Conservation (phyloP, 2,113 vertebrate species). For the Hypomesus transpacificus region DNA sequence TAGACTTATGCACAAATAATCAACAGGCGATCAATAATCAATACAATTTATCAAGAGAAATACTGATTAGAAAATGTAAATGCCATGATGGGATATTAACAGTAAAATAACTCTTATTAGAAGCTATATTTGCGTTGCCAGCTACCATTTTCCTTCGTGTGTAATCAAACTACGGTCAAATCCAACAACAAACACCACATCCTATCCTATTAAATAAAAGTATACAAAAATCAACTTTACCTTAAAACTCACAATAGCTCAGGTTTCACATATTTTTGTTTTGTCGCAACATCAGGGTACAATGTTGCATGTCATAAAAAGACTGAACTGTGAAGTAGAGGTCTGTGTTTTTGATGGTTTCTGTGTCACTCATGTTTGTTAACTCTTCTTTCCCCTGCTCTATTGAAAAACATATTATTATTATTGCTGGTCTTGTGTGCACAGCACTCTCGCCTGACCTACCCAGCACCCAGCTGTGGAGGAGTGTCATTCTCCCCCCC, state of each 20-base stretch:
- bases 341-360: too few species aligned
- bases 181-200: conserved; percentile 29
- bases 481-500: too few species aligned
- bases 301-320: too few species aligned
- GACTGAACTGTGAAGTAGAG: too few species aligned
- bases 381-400: too few species aligned
- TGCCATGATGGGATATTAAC: conserved; percentile 11
- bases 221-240: conserved; percentile 28
- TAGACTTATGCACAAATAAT: conserved; percentile 1
- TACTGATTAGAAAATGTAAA: conserved; percentile 23
- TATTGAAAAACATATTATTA: too few species aligned
- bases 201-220: conserved; percentile 5
- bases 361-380: too few species aligned
- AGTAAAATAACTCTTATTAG: background rate
- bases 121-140: background rate
- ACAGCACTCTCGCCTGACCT: too few species aligned
- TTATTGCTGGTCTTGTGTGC: too few species aligned
- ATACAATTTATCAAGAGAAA: background rate
- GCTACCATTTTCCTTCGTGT: background rate
- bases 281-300: background rate
- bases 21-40: conserved; percentile 8
- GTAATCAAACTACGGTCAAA: conserved; percentile 8
- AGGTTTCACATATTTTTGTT: background rate
- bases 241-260: conserved; percentile 29
- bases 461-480: too few species aligned